These are phyloP conservation scores for Drosophila helvetica DNA, from an alignment of 2,888 invertebrate genomes.

Conservation along the genomic window DNA sequence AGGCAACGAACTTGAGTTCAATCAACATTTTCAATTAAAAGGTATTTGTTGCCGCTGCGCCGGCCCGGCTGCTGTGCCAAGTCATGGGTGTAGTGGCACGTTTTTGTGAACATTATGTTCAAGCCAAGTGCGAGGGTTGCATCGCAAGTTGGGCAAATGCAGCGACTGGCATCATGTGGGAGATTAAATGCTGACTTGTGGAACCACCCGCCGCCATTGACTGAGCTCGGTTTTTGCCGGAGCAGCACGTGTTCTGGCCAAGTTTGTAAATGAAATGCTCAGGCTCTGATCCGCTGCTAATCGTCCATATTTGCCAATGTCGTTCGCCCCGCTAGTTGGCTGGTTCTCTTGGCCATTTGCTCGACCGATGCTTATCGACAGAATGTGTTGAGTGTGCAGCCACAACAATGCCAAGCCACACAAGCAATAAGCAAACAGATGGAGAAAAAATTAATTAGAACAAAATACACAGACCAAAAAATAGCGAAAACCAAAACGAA, in stretches of 20 bases:
- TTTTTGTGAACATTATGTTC: constrained; percentile 59
- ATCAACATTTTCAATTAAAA: constrained; percentile 77
- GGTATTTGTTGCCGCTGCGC: constrained; percentile 56
- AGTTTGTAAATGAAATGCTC: constrained; percentile 26
- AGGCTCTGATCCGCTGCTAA: constrained; percentile 55
- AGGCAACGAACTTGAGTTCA: constrained; percentile 77
- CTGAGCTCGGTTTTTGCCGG: background rate
- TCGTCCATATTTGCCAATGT: constrained; percentile 77
- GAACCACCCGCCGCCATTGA: constrained; percentile 24
- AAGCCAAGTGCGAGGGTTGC: constrained; percentile 57
- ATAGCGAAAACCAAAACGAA: constrained; percentile 40
- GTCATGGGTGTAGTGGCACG: constrained; percentile 74
- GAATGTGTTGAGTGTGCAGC: constrained; percentile 73
- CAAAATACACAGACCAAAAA: constrained; percentile 61
- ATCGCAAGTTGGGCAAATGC: constrained; percentile 27
- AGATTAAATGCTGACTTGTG: constrained; percentile 4
- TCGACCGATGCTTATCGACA: constrained; percentile 70
- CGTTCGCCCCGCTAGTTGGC: constrained; percentile 52
- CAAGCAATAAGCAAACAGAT: constrained; percentile 39
- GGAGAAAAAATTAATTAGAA: constrained; percentile 76
- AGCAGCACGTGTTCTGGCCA: constrained; percentile 65
- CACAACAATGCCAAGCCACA: constrained; percentile 28
- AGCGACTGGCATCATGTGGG: background rate
- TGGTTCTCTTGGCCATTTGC: constrained; percentile 34
- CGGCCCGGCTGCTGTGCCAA: constrained; percentile 49